These are phyloP conservation scores for Drosophila sechellia DNA, from an alignment of 1,140 invertebrate genomes.

Conservation along the genomic window DNA sequence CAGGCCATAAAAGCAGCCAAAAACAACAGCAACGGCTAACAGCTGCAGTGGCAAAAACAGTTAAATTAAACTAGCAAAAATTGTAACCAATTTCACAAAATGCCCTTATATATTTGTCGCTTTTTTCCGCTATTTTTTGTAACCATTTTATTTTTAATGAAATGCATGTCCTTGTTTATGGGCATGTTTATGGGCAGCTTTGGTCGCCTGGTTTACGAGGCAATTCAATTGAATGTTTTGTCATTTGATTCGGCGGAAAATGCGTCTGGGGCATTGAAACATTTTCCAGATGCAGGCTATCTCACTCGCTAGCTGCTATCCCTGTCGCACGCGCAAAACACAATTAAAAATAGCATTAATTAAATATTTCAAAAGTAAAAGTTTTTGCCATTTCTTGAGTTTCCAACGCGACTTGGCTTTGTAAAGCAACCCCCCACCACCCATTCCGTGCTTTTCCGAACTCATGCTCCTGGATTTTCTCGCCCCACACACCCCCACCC, in stretches of 20 bases:
- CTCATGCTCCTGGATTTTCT: constrained; percentile 11
- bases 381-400: constrained; percentile 73
- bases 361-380: constrained; percentile 82
- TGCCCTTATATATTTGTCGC: not conserved
- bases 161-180: constrained; percentile 57
- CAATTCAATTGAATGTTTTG: constrained; percentile 60
- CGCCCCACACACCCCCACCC: not conserved
- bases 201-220: constrained; percentile 37
- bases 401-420: constrained; percentile 54
- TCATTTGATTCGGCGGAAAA: constrained; percentile 37
- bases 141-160: constrained; percentile 28
- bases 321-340: constrained; percentile 41
- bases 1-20: constrained; percentile 37
- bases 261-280: not conserved
- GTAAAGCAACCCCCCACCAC: not conserved
- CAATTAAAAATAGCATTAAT: constrained; percentile 82
- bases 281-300: constrained; percentile 21
- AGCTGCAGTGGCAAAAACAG: constrained; percentile 26
- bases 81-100: constrained; percentile 56
- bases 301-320: not conserved
- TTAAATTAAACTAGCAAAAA: constrained; percentile 76
- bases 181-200: constrained; percentile 51
- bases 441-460: not conserved
- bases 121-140: not conserved
- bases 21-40: constrained; percentile 4